A percentile compares a stretch with the other conserved stretches of the same genome.
These are phyloP conservation scores for Crepidodera aurea DNA, from an alignment of 2,888 invertebrate genomes.

Conservation along the genomic window DNA sequence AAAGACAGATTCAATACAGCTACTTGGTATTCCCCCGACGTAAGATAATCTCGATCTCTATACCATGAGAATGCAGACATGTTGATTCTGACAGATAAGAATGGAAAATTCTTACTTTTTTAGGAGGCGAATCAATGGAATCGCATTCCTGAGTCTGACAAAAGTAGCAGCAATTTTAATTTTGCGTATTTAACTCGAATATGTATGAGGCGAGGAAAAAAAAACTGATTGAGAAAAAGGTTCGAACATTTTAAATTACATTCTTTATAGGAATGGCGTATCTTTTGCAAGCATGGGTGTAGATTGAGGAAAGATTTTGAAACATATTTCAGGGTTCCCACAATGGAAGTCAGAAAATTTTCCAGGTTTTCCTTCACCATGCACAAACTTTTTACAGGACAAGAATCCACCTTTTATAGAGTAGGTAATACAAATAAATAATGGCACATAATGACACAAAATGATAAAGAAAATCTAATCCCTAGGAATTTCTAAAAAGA, in stretches of 20 bases:
- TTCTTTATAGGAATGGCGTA: neutral
- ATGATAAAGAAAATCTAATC: too few relatives aligned
- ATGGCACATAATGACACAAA: too few relatives aligned
- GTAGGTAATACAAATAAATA: too few relatives aligned
- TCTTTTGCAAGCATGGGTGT: neutral
- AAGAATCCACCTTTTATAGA: too few relatives aligned
- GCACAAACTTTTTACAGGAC: too few relatives aligned
- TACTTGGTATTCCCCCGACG: conserved; percentile 33
- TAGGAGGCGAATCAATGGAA: neutral
- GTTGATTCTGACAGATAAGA: conserved; percentile 27
- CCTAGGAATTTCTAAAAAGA: too few relatives aligned
- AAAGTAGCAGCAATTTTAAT: conserved; percentile 24
- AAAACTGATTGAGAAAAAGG: neutral
- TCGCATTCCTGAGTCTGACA: conserved; percentile 22
- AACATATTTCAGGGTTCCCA: too few relatives aligned
- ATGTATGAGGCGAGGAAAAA: conserved; percentile 17
- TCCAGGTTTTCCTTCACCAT: too few relatives aligned
- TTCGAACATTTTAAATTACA: neutral
- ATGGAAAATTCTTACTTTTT: conserved; percentile 20
- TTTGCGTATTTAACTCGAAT: conserved; percentile 20
- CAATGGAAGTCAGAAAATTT: too few relatives aligned
- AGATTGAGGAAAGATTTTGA: too few relatives aligned
- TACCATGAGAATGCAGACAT: conserved; percentile 34
- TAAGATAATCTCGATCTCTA: conserved; percentile 35
- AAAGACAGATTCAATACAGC: conserved; percentile 32